Percentiles rank a stretch among this genome's conserved stretches.
These are phyloP conservation scores for Cremastinae sp. DNA, from an alignment of 2,888 invertebrate species.

Conservation along the genomic window DNA sequence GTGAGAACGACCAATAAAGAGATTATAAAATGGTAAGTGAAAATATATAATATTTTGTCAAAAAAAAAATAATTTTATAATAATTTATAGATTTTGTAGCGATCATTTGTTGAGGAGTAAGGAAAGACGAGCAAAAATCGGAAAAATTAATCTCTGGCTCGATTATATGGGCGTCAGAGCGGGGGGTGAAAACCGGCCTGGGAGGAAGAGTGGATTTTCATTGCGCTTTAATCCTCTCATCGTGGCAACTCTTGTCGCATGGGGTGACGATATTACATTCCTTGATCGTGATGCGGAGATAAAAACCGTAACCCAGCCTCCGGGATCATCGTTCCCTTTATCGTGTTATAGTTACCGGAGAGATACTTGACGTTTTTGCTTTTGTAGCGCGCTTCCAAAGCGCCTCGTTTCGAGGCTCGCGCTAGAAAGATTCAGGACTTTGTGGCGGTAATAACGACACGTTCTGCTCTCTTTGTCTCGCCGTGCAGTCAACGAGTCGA, in stretches of 20 bases:
- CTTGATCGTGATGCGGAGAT: conserved; percentile 79
- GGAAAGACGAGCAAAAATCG: neutral
- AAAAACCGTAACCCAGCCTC: conserved; percentile 69
- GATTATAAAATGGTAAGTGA: neutral
- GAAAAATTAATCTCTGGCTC: conserved; percentile 32
- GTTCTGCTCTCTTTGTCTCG: neutral
- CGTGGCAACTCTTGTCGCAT: conserved; percentile 78
- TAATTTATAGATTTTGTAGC: neutral
- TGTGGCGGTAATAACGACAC: too few species aligned
- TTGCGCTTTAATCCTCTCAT: conserved; percentile 79
- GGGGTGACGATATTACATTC: conserved; percentile 81
- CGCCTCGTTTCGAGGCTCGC: too few species aligned
- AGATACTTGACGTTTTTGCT: too few species aligned
- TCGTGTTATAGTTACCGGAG: conserved; percentile 14
- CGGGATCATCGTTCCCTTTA: conserved; percentile 14
- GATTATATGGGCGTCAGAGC: neutral
- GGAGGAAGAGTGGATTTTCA: conserved; percentile 75
- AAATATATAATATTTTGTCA: neutral
- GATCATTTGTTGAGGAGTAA: neutral
- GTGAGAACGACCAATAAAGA: too few species aligned
- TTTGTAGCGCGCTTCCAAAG: too few species aligned
- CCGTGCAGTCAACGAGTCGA: neutral
- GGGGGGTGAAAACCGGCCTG: conserved; percentile 4
- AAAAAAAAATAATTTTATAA: neutral
- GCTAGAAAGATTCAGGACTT: too few species aligned